Base-by-base conservation (phyloP, 2,888 invertebrate species). In the Sphaerophoria taeniata region DNA sequence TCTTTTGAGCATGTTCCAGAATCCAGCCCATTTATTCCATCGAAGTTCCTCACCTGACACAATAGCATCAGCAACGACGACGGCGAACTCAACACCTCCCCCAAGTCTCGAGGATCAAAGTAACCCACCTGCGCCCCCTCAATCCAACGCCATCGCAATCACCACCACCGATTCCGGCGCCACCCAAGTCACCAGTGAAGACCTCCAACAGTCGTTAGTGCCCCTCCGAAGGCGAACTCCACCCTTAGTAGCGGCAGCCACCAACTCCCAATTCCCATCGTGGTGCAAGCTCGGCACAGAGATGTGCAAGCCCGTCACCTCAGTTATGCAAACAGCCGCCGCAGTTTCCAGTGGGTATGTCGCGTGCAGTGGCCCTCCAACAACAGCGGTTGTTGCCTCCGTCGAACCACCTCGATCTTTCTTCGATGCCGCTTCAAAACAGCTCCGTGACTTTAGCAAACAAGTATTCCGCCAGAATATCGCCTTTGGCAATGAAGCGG, bases 1-100 rank as follows among this genome's bases (percentile, higher is more conserved):
- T 89, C 90, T 95, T 3, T 89, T 95, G 0, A 95, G 94, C 34
- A 88, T 95, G 2, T 95, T 95, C 89, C 94, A 95, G 87, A 94
- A 94, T 89, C 94, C 95, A 0, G 93, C 93, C 65, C 93, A 93
- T 87, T 90, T 95, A 67, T 95, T 95, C 88, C 93, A 94, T 9
- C 93, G 94, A 87, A 92, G 90, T 73, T 89, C 89, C 70, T 91
- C 90, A 12, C 91, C 88, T 34, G 92, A 88, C 84, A 87, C 88
- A 0, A 90, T 55, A 3, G 39, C 61, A 3, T 16, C 72, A 56
- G 34, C 24, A 24, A 24, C 24, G 24, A 24, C 24, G 24, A 24
- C 24, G 24, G 24, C 24, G 24, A 24, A 24, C 24, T 24, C 24
- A 24, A 24, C 24, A 24, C 24, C 24, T 2, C 24, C 43, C 43